A percentile compares a stretch with the other conserved stretches of the same genome.
These are phyloP conservation scores for pig (Sus scrofa) DNA, from an alignment of 2,113 vertebrate genomes.

Conservation along the genomic window T2T-Sscrofa CM000824.6:150715001-150715500, in stretches of 20 bases:
- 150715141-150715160: background rate
- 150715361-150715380: background rate
- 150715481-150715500: background rate
- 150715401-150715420: background rate
- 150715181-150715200: background rate
- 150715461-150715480: background rate
- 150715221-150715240: background rate
- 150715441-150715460: background rate
- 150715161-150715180: background rate
- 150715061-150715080: background rate
- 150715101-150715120: background rate
- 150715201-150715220: background rate
- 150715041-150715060: background rate
- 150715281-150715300: background rate
- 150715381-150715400: background rate
- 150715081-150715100: background rate
- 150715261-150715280: background rate
- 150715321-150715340: background rate
- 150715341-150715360: background rate
- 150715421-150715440: background rate
- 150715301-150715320: background rate
- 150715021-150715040: background rate
- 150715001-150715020: background rate
- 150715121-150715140: background rate
- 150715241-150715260: background rate